Evolutionary conservation across 2,888 invertebrate genomes (phyloP).

Genomic region (Tenthredo notha): DNA sequence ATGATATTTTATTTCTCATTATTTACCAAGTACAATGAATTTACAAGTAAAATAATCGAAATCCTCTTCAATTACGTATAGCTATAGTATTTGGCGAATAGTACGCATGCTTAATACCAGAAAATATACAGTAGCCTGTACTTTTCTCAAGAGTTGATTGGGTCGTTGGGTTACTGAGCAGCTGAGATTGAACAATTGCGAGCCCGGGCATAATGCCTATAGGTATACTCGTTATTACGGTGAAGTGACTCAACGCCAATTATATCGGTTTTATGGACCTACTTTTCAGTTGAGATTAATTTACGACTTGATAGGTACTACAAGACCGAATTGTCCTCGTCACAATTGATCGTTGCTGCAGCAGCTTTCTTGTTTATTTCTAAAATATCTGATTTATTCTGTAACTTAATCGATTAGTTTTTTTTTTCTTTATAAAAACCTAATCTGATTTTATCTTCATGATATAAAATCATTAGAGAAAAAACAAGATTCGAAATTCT

Average conservation of each 20-base stretch:
- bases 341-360: constrained; percentile 2
- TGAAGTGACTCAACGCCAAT: constrained; percentile 45
- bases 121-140: constrained; percentile 6
- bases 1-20: background rate
- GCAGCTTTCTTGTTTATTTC: background rate
- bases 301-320: constrained; percentile 9
- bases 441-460: background rate
- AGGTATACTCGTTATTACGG: constrained; percentile 24
- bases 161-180: constrained; percentile 11
- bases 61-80: background rate
- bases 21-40: background rate
- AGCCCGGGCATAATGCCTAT: background rate
- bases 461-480: background rate
- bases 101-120: background rate
- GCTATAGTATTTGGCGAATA: background rate
- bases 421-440: background rate
- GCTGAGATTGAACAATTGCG: constrained; percentile 48
- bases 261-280: constrained; percentile 47
- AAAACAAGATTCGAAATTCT: background rate
- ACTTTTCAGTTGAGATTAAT: constrained; percentile 46
- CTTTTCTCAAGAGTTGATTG: constrained; percentile 45
- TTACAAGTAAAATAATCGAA: background rate
- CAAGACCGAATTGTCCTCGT: constrained; percentile 14
- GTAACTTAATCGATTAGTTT: background rate
- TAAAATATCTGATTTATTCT: background rate